Base-by-base conservation (phyloP, 2,888 invertebrate species). In the Sarcophaga subvicina region DNA sequence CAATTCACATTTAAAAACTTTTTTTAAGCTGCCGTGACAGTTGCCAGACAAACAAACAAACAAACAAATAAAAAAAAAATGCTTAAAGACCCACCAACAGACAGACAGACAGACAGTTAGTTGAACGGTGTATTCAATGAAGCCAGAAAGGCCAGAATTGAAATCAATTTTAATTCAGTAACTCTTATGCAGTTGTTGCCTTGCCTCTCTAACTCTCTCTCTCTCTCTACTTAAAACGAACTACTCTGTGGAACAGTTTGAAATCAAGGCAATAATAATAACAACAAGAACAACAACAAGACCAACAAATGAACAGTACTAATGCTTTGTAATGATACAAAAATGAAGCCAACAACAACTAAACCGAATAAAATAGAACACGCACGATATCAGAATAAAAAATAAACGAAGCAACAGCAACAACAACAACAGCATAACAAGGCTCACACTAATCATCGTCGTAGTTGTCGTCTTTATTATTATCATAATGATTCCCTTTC, bases 21-120 rank as follows among this genome's bases (percentile, higher is more conserved):
- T 14, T 14, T 54, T 72, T 87, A 87, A 87, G 87, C 78, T 87
- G 87, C 79, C 84, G 87, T 87, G 84, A 87, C 87, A 79, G 87
- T 75, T 82, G 81, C 78, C 87, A 81, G 81, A 84, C 81, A 84
- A 79, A 78, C 85, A 78, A 82, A 81, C 64, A 73, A 81, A 75
- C 59, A 80, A 79, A 49, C 76, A 10, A 37, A 75, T 67, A 45
- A 70, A 59, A 20, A 20, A 20, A 20, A 20, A 20, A 20, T 20
- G 37, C 80, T 27, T 10, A 45, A 47, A 22, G 63, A 72, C 67
- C 45, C 72, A 64, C 47, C 60, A 69, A 45, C 78, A 78, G 49
- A 37, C 67, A 25, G 37, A 12, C 45, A 4, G 49, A 59, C 49
- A 49, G 54, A 54, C 17, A 54, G 14, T 49, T 49, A 17, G 54